Evolutionary conservation across 2,888 invertebrate genomes (phyloP), one percentile per base, ranked within the genome.

Genomic region (Habrosyne pyritoides): DNA sequence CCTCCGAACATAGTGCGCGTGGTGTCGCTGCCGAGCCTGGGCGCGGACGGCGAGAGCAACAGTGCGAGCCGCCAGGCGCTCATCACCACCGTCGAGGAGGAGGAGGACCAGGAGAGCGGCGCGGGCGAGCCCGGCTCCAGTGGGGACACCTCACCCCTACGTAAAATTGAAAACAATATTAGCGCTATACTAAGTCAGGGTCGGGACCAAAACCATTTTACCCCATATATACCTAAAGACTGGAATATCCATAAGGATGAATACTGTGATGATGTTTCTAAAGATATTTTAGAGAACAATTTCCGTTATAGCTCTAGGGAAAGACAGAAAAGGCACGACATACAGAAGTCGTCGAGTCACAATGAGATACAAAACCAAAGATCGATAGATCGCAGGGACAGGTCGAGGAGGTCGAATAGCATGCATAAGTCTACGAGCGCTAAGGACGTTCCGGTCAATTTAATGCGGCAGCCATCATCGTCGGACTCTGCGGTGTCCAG

Each of bases 361-460:
- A 94, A 93, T 78, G 94, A 94, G 75, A 94, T 94, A 70, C 93
- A 93, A 68, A 84, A 93, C 80, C 89, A 93, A 78, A 78, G 91
- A 61, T 89, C 93, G 62, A 88, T 92, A 71, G 92, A 91, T 59
- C 86, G 91, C 42, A 87, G 93, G 36, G 93, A 92, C 60, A 87
- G 93, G 48, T 93, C 93, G 18, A 84, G 93, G 55, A 90, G 94
- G 70, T 86, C 94, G 24, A 93, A 94, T 71, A 95, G 95, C 66
- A 95, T 95, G 81, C 95, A 96, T 77, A 96, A 95, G 80, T 95
- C 95, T 14, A 95, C 95, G 72, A 95, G 95, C 79, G 95, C 95
- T 58, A 95, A 95, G 80, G 96, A 96, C 77, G 95, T 95, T 91
- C 89, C 94, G 22, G 93, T 94, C 14, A 89, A 93, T 53, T 87